Evolutionary conservation across 2,113 vertebrate species (phyloP).

Genomic region (Sula dactylatra): DNA sequence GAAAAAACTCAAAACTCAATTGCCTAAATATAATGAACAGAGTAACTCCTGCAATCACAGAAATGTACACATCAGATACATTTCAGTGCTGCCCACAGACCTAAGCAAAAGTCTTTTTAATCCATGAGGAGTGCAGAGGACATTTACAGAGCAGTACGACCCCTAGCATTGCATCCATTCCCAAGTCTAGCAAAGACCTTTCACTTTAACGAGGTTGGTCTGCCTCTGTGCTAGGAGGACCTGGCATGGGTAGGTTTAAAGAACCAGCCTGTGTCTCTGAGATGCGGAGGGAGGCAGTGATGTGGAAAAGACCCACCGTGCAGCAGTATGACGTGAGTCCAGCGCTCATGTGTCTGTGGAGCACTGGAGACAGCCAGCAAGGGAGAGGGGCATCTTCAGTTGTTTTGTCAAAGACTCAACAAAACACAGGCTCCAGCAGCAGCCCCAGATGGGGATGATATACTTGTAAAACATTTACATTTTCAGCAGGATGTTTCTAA

Average conservation of each 20-base stretch:
- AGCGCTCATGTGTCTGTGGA: background rate
- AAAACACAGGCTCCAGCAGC: background rate
- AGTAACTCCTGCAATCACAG: background rate
- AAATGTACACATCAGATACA: background rate
- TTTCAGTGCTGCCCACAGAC: background rate
- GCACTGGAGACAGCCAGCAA: background rate
- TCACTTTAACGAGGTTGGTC: background rate
- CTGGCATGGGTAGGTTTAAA: background rate
- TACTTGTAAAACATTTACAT: conserved; percentile 22
- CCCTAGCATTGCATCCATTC: background rate
- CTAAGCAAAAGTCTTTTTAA: background rate
- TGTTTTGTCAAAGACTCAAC: background rate
- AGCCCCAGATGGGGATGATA: background rate
- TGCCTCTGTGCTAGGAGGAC: background rate
- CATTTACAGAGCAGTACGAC: background rate
- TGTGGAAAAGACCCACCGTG: background rate
- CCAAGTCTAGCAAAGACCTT: background rate
- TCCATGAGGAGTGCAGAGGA: background rate
- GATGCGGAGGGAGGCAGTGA: background rate
- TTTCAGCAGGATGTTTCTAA: conserved; percentile 53
- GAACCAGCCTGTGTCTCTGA: background rate
- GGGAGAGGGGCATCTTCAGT: background rate
- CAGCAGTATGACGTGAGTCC: background rate
- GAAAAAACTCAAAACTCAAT: background rate
- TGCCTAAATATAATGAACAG: background rate